Evolutionary conservation across 2,113 vertebrate species (phyloP).

Genomic region (Tinamus guttatus): DNA sequence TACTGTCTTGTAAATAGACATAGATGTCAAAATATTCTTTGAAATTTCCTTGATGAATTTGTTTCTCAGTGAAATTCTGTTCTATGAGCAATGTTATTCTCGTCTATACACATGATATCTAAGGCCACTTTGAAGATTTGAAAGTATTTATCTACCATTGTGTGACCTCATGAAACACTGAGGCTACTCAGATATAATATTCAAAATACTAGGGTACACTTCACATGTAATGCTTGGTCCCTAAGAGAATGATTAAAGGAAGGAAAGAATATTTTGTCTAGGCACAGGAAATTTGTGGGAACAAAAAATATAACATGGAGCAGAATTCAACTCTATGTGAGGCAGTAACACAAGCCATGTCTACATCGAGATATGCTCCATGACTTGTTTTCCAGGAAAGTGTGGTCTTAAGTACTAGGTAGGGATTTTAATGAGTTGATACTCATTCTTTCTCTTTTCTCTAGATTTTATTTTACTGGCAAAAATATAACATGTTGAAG

Average conservation of each 20-base stretch:
- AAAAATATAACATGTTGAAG: neutral
- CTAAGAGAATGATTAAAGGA: neutral
- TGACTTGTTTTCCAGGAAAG: neutral
- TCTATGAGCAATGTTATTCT: neutral
- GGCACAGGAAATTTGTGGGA: neutral
- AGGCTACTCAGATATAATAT: neutral
- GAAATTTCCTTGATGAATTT: neutral
- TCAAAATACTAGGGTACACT: neutral
- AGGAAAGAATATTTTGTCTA: neutral
- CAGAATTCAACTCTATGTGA: neutral
- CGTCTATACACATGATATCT: neutral
- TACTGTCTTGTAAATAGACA: neutral
- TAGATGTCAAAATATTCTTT: neutral
- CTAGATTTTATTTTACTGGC: neutral
- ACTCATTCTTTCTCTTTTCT: rapidly evolving
- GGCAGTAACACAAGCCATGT: neutral
- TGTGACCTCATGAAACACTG: neutral
- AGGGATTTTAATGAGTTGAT: neutral
- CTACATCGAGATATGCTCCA: neutral
- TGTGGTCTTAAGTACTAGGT: neutral
- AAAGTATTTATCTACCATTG: neutral
- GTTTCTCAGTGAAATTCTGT: neutral
- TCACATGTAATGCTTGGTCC: neutral
- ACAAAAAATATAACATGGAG: neutral
- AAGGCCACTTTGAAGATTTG: neutral